Base-by-base conservation (phyloP, 1,140 invertebrate species). In the Drosophila repletoides region DNA sequence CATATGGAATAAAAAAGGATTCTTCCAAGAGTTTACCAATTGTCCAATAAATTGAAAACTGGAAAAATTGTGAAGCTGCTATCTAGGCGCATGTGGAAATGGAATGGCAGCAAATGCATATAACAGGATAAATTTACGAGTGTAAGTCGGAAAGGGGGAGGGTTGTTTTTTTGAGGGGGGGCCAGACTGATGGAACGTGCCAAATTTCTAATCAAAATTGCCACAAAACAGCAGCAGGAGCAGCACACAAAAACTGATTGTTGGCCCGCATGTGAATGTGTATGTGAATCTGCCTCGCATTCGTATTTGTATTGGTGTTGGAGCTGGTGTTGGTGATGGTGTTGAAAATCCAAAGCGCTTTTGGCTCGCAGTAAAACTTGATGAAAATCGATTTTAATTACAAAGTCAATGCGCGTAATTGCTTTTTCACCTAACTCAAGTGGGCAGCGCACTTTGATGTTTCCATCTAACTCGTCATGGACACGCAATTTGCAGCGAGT, bases 381-480 rank as follows among this genome's bases (percentile, higher is more conserved):
- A 72, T 86, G 75, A 65, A 80, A 84, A 84, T 84, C 80, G 80
- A 84, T 84, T 86, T 86, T 87, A 87, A 87, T 86, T 86, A 86
- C 80, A 86, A 86, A 86, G 80, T 76, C 80, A 72, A 76, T 80
- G 80, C 75, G 80, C 80, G 75, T 86, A 84, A 84, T 84, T 84
- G 80, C 80, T 75, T 75, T 79, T 84, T 63, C 77, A 84, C 79
- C 77, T 84, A 84, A 71, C 74, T 83, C 74, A 73, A 81, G 77
- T 73, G 69, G 49, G 45, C 49, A 73, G 49, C 55, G 46, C 63
- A 72, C 72, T 81, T 81, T 81, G 63, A 46, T 73, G 65, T 69
- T 66, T 72, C 75, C 22, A 67, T 60, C 48, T 34, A 53, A 34
- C 56, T 33, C 40, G 24, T 58, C 28, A 28, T 46, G n/a, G 24